Evolutionary conservation across 30 jellyfish, hydroid and myxozoan species (phyloP).

Genomic region (Chrysaora quinquecirrha): DNA sequence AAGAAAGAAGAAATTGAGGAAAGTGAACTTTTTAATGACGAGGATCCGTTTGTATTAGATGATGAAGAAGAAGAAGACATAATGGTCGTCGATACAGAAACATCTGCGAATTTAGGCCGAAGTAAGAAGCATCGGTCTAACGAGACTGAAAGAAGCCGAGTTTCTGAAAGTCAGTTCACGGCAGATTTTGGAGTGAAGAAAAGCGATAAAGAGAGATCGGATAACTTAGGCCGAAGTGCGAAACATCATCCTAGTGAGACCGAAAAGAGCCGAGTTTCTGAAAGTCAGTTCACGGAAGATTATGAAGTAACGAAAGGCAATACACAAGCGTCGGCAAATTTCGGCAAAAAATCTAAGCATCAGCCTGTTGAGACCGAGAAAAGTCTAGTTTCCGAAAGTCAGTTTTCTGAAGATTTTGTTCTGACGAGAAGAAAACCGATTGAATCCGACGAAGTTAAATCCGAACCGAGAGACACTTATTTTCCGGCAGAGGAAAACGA

Average conservation of each 20-base stretch:
- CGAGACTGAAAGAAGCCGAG: conserved; percentile 20
- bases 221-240: conserved; percentile 10
- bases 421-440: no score
- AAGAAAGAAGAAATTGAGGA: conserved; percentile 34
- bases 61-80: neutral
- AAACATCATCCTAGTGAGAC: conserved; percentile 22
- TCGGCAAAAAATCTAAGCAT: no score
- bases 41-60: conserved; percentile 37
- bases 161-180: no score
- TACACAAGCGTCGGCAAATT: no score
- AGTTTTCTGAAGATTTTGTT: no score
- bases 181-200: no score
- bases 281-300: no score
- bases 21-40: conserved; percentile 12
- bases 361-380: conserved; percentile 1
- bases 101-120: neutral
- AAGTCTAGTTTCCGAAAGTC: conserved; percentile 39
- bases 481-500: no score
- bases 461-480: no score
- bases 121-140: conserved; percentile 29
- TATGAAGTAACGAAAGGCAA: no score
- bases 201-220: neutral
- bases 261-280: conserved; percentile 26
- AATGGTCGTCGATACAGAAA: neutral
- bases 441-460: no score